phyloP scores from a whole-genome alignment of 2,888 invertebrate genomes.

The Coenonympha arcania region DNA sequence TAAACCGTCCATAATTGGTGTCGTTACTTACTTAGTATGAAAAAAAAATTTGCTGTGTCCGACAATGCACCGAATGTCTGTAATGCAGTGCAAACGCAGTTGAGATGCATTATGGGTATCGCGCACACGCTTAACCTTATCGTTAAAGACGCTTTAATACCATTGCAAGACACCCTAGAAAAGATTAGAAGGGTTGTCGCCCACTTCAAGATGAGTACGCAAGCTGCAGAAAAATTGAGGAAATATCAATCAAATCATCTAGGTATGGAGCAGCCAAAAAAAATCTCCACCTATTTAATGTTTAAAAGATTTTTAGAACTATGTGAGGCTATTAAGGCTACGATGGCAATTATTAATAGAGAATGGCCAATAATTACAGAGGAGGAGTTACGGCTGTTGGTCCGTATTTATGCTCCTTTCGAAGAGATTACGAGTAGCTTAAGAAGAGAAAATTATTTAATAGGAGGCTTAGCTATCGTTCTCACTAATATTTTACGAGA shows the following conservation, averaged over 20 bases:
- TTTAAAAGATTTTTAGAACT: too few relatives aligned
- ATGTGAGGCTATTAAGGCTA: too few relatives aligned
- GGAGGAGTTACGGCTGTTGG: background rate
- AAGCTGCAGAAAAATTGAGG: background rate
- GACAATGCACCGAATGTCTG: background rate
- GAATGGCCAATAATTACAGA: background rate
- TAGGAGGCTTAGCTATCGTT: background rate
- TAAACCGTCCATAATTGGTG: too few relatives aligned
- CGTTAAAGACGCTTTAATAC: background rate
- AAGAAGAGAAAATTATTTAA: background rate
- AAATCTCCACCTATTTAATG: too few relatives aligned
- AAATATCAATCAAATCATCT: background rate
- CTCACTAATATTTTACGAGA: background rate
- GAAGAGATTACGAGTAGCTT: background rate
- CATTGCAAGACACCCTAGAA: background rate
- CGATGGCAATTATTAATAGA: conserved; percentile 8
- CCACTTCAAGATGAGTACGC: background rate
- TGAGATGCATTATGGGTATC: background rate
- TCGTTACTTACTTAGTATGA: too few relatives aligned
- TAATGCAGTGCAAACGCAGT: background rate
- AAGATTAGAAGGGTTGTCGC: background rate
- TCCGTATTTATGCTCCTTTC: background rate
- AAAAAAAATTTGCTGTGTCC: background rate
- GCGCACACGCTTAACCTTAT: background rate
- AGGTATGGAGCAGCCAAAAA: too few relatives aligned